phyloP scores from a whole-genome alignment of 2,888 invertebrate species.

The Perithous albicinctus region DNA sequence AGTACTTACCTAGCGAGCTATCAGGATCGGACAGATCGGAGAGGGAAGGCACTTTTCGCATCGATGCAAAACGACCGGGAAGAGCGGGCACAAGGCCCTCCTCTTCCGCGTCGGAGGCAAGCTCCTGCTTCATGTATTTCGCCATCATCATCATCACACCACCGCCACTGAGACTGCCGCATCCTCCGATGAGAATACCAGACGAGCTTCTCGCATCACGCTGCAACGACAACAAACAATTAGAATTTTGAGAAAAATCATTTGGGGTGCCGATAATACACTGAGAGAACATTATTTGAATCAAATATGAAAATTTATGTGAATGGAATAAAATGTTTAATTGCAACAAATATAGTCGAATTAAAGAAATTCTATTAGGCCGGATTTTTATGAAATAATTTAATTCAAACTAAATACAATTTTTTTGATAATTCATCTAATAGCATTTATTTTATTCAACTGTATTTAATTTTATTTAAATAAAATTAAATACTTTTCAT shows the following conservation, averaged over 20 bases:
- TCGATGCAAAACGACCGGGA: slow-evolving; percentile 87
- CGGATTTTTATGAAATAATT: no score
- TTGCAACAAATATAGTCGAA: no score
- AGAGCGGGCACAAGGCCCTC: slow-evolving; percentile 88
- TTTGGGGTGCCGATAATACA: not conserved
- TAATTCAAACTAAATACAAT: no score
- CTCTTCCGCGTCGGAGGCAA: slow-evolving; percentile 86
- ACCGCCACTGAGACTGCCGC: slow-evolving; percentile 78
- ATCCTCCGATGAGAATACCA: slow-evolving; percentile 74
- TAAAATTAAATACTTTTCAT: not conserved
- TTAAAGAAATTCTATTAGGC: no score
- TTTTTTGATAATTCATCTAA: no score
- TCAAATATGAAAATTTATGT: no score
- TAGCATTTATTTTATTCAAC: no score
- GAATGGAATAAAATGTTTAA: no score
- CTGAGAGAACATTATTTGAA: no score
- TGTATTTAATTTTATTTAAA: no score
- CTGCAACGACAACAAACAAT: slow-evolving; percentile 69
- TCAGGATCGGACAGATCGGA: slow-evolving; percentile 96
- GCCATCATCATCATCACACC: slow-evolving; percentile 83
- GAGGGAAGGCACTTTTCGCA: slow-evolving; percentile 95
- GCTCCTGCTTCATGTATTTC: slow-evolving; percentile 87
- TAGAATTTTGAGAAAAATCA: slow-evolving; percentile 1
- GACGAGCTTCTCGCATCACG: slow-evolving; percentile 79
- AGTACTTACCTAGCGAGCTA: slow-evolving; percentile 93